Evolutionary conservation across 2,888 invertebrate species (phyloP).

Genomic region (Acanthosepion pharaonis): DNA sequence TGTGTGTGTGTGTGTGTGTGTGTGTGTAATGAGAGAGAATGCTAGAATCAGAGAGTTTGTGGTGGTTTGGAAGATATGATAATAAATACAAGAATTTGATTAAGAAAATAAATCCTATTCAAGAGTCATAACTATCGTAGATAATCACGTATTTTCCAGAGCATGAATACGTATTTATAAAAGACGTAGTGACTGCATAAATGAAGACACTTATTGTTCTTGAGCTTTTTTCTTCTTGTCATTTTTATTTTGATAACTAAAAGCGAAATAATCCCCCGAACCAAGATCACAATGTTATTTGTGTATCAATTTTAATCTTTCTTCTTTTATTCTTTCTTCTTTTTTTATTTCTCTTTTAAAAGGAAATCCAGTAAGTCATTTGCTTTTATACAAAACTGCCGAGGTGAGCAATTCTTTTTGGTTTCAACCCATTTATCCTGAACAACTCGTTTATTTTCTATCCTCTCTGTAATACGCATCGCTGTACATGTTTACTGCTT

Average conservation of each 20-base stretch:
- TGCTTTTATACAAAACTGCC: background rate
- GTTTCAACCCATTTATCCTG: background rate
- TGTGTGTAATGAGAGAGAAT: too few relatives aligned
- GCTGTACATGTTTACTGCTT: background rate
- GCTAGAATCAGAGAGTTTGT: too few relatives aligned
- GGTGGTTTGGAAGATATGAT: too few relatives aligned
- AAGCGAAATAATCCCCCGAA: background rate
- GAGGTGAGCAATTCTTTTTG: background rate
- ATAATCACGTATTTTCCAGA: too few relatives aligned
- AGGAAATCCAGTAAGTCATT: background rate
- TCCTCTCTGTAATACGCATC: background rate
- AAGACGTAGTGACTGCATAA: background rate
- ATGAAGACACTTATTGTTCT: background rate
- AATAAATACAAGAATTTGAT: too few relatives aligned
- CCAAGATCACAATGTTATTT: background rate
- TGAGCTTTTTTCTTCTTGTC: too few relatives aligned
- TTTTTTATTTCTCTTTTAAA: background rate
- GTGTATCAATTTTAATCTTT: background rate
- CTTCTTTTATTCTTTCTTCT: background rate
- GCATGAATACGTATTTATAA: too few relatives aligned
- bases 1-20: too few relatives aligned
- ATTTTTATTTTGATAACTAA: background rate
- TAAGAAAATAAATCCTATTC: too few relatives aligned
- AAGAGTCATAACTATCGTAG: too few relatives aligned
- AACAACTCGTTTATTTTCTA: background rate